Percentiles rank a stretch among this genome's conserved stretches.
phyloP scores from a whole-genome alignment of 2,888 invertebrate species.

The Drosophila tanythrix region DNA sequence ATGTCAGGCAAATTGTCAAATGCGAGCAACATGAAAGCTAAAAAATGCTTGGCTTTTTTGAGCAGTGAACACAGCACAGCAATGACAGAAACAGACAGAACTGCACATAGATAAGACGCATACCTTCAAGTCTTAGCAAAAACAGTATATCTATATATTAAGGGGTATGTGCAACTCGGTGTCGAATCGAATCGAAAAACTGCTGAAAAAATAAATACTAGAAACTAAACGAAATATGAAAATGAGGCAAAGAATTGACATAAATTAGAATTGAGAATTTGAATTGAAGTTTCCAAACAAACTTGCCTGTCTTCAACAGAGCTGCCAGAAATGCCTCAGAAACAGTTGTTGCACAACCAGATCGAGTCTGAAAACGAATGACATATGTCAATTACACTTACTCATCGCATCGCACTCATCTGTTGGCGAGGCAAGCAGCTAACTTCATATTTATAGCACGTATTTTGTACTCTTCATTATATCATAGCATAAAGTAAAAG shows the following conservation, averaged over 20 bases:
- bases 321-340: slow-evolving; percentile 47
- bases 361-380: slow-evolving; percentile 4
- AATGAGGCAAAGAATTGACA: slow-evolving; percentile 65
- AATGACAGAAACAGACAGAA: background rate
- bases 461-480: background rate
- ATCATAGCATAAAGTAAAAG: background rate
- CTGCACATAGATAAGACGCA: background rate
- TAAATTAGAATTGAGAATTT: slow-evolving; percentile 72
- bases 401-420: slow-evolving; percentile 69
- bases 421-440: slow-evolving; percentile 36
- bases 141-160: background rate
- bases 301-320: slow-evolving; percentile 63
- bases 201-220: too few species aligned
- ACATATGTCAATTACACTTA: slow-evolving; percentile 42
- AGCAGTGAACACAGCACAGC: background rate
- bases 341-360: background rate
- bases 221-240: background rate
- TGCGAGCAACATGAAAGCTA: slow-evolving; percentile 40
- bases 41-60: slow-evolving; percentile 21
- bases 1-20: slow-evolving; percentile 72
- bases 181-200: background rate
- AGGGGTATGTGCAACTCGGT: background rate
- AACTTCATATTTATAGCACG: background rate
- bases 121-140: background rate
- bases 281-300: slow-evolving; percentile 48